These are phyloP conservation scores for Drosophila formosana DNA, from an alignment of 2,888 invertebrate genomes.

Conservation along the genomic window DNA sequence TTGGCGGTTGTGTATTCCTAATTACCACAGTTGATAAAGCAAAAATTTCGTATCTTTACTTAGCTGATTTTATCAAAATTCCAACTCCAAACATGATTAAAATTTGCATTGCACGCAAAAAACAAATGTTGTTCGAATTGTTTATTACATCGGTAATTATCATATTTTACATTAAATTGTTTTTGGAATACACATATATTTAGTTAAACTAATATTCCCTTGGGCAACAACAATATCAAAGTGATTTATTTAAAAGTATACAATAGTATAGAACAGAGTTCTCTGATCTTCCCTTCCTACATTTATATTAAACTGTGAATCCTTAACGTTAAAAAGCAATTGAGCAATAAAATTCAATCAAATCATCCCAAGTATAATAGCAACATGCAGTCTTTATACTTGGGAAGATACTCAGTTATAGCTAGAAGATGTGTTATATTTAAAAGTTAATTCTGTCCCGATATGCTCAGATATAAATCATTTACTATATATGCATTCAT, in stretches of 20 bases:
- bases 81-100: too few relatives aligned
- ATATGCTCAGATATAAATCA: too few relatives aligned
- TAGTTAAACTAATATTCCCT: conserved; percentile 2
- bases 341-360: neutral
- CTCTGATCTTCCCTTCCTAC: neutral
- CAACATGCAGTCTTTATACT: neutral
- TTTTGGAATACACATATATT: neutral
- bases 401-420: neutral
- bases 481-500: too few relatives aligned
- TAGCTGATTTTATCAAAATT: too few relatives aligned
- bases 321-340: too few relatives aligned
- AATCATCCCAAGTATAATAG: too few relatives aligned
- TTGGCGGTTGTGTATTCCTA: neutral
- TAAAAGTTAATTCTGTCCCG: too few relatives aligned
- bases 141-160: neutral
- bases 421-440: neutral
- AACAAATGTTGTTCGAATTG: too few relatives aligned
- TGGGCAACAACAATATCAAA: conserved; percentile 1
- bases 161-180: neutral
- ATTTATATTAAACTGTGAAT: too few relatives aligned
- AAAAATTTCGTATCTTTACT: too few relatives aligned
- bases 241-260: neutral
- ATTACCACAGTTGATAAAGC: neutral
- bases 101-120: too few relatives aligned
- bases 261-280: neutral